These are phyloP conservation scores for Parnassius apollo DNA, from an alignment of 2,888 invertebrate species.

Conservation along the genomic window DNA sequence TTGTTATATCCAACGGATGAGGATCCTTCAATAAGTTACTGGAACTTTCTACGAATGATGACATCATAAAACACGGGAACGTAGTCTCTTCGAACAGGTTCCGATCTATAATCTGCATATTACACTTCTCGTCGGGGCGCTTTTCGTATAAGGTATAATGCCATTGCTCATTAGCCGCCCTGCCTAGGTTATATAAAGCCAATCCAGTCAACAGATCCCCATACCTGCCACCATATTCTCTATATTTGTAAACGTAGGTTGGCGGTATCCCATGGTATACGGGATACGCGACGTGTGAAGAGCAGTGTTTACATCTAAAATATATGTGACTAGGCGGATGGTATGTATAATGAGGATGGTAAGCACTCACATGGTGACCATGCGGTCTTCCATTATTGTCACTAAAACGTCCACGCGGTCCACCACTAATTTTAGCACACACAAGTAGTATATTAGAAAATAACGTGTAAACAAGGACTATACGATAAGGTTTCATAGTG, in stretches of 20 bases:
- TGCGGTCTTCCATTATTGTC: conserved; percentile 30
- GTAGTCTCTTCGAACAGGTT: conserved; percentile 58
- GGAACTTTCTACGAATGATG: conserved; percentile 57
- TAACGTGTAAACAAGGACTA: conserved; percentile 40
- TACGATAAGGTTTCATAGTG: conserved; percentile 54
- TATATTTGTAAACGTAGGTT: conserved; percentile 63
- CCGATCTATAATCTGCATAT: conserved; percentile 59
- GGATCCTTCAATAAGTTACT: conserved; percentile 39
- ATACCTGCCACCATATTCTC: conserved; percentile 59
- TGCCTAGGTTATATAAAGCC: conserved; percentile 68
- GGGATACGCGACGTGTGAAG: conserved; percentile 54
- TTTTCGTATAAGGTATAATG: conserved; percentile 50
- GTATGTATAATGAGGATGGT: conserved; percentile 62
- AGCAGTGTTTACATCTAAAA: conserved; percentile 60
- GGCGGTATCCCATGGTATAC: conserved; percentile 66
- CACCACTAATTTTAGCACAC: conserved; percentile 54
- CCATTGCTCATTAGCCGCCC: conserved; percentile 48
- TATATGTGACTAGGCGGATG: conserved; percentile 63
- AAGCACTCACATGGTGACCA: conserved; percentile 52
- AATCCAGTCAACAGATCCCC: conserved; percentile 62
- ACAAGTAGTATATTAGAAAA: conserved; percentile 38
- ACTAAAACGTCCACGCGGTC: conserved; percentile 48
- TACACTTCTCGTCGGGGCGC: conserved; percentile 56
- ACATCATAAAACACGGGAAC: conserved; percentile 69
- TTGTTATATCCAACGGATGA: conserved; percentile 55